Evolutionary conservation across 1,140 invertebrate species (phyloP).

Genomic region (Trichonephila clavipes): DNA sequence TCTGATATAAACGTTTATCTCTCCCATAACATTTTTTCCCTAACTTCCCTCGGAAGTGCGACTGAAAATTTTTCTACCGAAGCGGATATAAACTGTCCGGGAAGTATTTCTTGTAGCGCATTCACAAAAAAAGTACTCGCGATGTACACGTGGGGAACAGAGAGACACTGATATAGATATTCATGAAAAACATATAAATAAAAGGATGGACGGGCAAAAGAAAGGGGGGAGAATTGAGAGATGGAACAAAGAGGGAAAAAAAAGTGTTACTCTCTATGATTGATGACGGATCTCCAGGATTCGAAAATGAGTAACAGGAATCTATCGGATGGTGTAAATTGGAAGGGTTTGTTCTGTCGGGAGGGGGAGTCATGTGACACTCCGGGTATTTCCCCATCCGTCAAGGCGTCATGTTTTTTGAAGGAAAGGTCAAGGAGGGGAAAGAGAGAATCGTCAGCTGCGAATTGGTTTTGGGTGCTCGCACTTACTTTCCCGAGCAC

Average conservation of each 20-base stretch:
- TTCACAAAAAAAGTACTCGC: not conserved
- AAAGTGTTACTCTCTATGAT: constrained; percentile 23
- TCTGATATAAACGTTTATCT: no score
- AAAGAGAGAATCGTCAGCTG: not conserved
- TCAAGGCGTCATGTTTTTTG: constrained; percentile 44
- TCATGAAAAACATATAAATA: constrained; percentile 37
- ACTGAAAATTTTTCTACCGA: not conserved
- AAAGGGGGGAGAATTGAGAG: not conserved
- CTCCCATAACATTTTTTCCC: no score
- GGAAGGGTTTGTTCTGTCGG: constrained; percentile 38
- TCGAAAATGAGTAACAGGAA: constrained; percentile 48
- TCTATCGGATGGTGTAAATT: constrained; percentile 44
- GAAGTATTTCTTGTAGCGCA: not conserved
- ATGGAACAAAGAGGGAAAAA: not conserved
- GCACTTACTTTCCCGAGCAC: not conserved
- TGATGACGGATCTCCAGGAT: constrained; percentile 47
- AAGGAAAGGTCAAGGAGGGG: constrained; percentile 37
- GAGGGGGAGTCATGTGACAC: constrained; percentile 39
- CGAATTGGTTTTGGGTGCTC: constrained; percentile 12
- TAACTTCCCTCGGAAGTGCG: not conserved
- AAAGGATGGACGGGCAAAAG: not conserved
- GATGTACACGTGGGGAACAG: not conserved
- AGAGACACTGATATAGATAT: constrained; percentile 36
- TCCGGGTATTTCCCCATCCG: constrained; percentile 47
- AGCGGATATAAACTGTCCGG: not conserved